Percentiles rank a stretch among this genome's conserved stretches.
Conservation (phyloP, 2,888 invertebrate species). For the Trachelus tabidus region DNA sequence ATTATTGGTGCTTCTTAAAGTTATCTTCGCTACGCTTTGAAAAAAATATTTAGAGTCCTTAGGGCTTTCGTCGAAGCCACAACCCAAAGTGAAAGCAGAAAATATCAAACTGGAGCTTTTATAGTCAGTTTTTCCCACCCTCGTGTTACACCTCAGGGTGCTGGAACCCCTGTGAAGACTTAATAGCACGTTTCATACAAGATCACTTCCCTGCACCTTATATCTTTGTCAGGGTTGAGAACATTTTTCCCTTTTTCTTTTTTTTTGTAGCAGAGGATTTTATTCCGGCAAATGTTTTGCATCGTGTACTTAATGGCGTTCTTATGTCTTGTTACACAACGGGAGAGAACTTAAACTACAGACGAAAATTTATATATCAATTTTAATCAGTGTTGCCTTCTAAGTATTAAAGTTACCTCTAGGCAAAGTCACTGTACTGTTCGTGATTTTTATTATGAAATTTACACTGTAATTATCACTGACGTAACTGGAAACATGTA, state of each 20-base stretch:
- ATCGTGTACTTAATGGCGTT: constrained; percentile 47
- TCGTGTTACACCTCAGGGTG: constrained; percentile 40
- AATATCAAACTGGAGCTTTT: constrained; percentile 50
- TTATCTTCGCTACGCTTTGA: not conserved
- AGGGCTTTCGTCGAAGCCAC: constrained; percentile 17
- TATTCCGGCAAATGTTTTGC: constrained; percentile 41
- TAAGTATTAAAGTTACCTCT: not conserved
- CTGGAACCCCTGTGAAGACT: constrained; percentile 50
- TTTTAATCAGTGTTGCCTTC: not conserved
- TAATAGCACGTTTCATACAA: constrained; percentile 44
- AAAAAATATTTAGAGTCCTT: not conserved
- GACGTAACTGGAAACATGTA: too few species aligned
- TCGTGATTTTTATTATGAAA: too few species aligned
- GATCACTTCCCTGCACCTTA: constrained; percentile 30
- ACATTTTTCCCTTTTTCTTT: constrained; percentile 3
- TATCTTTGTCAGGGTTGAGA: not conserved
- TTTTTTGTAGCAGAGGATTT: constrained; percentile 14
- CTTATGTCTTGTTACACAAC: constrained; percentile 39
- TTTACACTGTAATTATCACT: too few species aligned
- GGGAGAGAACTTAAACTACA: constrained; percentile 12
- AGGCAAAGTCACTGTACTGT: too few species aligned
- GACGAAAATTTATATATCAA: not conserved
- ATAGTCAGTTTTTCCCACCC: constrained; percentile 49
- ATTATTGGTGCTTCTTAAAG: constrained; percentile 25
- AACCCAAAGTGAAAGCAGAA: constrained; percentile 46